Base-by-base conservation (phyloP, 92 coral and sea anemone species). In the Porites rus region DNA sequence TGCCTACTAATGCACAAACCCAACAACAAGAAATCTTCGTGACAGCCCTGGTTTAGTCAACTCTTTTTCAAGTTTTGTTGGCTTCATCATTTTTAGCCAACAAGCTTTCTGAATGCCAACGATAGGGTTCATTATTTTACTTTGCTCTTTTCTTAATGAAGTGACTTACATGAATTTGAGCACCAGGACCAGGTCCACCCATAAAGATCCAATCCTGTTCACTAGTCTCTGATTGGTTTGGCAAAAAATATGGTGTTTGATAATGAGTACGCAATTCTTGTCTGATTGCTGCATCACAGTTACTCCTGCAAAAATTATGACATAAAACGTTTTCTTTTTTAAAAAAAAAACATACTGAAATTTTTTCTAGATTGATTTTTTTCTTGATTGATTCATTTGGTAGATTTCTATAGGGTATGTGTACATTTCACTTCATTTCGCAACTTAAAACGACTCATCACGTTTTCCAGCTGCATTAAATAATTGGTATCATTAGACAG, bases 111-210 rank as follows among this genome's bases (percentile, higher is more conserved):
- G 46, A 38, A 38, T 38, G 46, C 46, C 46, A 38, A 38, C 46
- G 4, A 38, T 0, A 38, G 46, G 46, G 46, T 38, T 38, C 7
- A 38, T 38, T 38, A 4, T 38, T 38, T 38, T 4, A 4, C 46
- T 38, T 38, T 38, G 46, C 0, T 38, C 5, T 38, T 38, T 38
- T 38, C 5, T 38, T 38, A 38, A 38, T 38, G 46, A 38, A 38
- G 61, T 28, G 10, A 84, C 98, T 92, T 78, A 97, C 99, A 89
- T 97, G 99, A 81, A 97, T 97, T 88, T 97, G 98, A 14, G 99
- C 99, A 1, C 99, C 99, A 72, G 96, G 97, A 0, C 99, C 99
- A 7, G 98, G 98, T 6, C 99, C 99, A 31, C 99, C 99, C 99
- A 97, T 97, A 54, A 97, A 97, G 11, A 97, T 76, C 99, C 99